phyloP scores from a whole-genome alignment of 37 sponge, comb jelly and placozoan genomes.

The Ianthella basta region DNA sequence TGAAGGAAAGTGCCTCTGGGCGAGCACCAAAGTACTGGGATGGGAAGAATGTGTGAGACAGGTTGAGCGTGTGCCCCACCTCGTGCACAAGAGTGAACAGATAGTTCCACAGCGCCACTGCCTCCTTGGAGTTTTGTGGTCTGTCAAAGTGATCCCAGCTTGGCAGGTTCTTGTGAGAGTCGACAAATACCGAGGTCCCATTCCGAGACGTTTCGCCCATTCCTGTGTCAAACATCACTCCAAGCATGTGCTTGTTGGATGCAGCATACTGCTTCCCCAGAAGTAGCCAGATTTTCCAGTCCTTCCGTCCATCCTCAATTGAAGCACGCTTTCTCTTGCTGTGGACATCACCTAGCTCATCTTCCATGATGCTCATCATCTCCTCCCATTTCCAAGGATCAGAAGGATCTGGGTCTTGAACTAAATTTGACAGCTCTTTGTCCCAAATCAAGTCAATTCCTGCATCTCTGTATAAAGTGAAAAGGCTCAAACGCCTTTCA shows the following conservation, averaged over 20 bases:
- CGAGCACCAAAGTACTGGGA: background rate
- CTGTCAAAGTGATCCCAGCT: background rate
- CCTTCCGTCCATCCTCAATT: background rate
- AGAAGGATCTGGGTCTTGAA: background rate
- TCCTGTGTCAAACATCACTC: conserved; percentile 8
- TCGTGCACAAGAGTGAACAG: conserved; percentile 32
- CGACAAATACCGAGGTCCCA: conserved; percentile 11
- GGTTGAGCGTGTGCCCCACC: conserved; percentile 19
- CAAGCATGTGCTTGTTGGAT: too few relatives aligned
- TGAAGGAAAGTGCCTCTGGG: conserved; percentile 14
- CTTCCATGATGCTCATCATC: background rate
- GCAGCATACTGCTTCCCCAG: background rate
- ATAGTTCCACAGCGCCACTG: conserved; percentile 20
- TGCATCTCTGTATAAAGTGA: conserved; percentile 22
- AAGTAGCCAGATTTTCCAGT: conserved; percentile 22
- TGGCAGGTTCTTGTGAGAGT: conserved; percentile 6
- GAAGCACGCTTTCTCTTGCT: background rate
- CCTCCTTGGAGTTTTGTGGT: background rate
- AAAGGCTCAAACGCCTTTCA: background rate
- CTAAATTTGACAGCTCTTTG: background rate
- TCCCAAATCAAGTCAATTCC: conserved; percentile 14
- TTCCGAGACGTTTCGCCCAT: background rate
- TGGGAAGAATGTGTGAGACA: background rate
- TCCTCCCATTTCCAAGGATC: conserved; percentile 1
- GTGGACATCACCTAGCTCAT: background rate